Evolutionary conservation across 2,797 vertebrate species (phyloP).

Genomic region (Typhlichthys eigenmanni): DNA sequence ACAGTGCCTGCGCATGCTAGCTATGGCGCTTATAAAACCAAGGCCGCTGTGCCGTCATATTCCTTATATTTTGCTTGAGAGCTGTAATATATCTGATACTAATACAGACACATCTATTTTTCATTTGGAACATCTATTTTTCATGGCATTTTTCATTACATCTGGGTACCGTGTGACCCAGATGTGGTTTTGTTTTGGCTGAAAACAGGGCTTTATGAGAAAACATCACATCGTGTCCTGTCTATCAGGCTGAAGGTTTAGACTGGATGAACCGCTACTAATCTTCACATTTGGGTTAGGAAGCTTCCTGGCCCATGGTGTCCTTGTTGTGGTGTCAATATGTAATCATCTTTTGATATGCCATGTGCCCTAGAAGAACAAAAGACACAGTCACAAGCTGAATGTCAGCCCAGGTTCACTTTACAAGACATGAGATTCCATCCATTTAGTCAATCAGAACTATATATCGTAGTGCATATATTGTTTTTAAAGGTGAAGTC

Average conservation of each 20-base stretch:
- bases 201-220: slow-evolving; percentile 41
- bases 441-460: too few relatives aligned
- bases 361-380: slow-evolving; percentile 29
- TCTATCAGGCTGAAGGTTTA: slow-evolving; percentile 47
- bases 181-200: slow-evolving; percentile 48
- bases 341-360: slow-evolving; percentile 61
- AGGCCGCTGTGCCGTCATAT: slow-evolving; percentile 20
- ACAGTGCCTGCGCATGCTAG: neutral
- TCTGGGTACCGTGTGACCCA: slow-evolving; percentile 40
- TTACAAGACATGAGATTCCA: too few relatives aligned
- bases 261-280: slow-evolving; percentile 45
- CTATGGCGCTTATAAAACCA: slow-evolving; percentile 12
- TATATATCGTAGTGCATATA: too few relatives aligned
- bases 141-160: slow-evolving; percentile 33
- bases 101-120: slow-evolving; percentile 58
- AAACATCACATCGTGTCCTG: slow-evolving; percentile 29
- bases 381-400: neutral
- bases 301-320: slow-evolving; percentile 28
- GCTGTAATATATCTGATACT: slow-evolving; percentile 44
- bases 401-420: neutral
- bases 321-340: slow-evolving; percentile 52
- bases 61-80: slow-evolving; percentile 13
- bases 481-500: neutral
- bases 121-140: slow-evolving; percentile 59
- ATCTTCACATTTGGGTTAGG: slow-evolving; percentile 55